Conservation (phyloP, 2,797 vertebrate species). For the Otolemur crassicaudatus region DNA sequence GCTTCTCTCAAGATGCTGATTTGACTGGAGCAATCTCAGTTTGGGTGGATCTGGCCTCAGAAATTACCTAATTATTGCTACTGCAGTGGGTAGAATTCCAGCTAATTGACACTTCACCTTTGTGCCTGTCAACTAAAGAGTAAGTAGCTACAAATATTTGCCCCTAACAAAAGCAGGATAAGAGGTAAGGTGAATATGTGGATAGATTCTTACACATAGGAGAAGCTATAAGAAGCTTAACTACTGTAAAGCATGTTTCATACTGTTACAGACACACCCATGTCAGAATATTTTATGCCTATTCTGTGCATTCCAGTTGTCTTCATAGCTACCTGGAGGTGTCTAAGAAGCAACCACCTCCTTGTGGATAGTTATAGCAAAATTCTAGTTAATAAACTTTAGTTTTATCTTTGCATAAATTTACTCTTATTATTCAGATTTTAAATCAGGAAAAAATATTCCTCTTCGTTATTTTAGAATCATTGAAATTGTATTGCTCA, state of each 20-base stretch:
- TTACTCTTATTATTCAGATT: background rate
- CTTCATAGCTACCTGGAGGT: background rate
- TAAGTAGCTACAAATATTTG: background rate
- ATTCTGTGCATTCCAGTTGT: background rate
- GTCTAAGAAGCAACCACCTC: background rate
- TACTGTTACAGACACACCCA: background rate
- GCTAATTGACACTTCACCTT: background rate
- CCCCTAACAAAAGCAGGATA: background rate
- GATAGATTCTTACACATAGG: background rate
- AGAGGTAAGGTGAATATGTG: background rate
- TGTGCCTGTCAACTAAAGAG: background rate
- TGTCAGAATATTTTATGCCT: background rate
- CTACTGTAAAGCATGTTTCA: background rate
- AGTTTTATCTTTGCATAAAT: background rate
- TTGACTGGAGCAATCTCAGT: background rate
- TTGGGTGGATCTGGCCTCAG: background rate
- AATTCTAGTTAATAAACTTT: background rate
- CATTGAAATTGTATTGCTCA: background rate
- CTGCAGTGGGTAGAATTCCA: conserved; percentile 4
- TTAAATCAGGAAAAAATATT: background rate
- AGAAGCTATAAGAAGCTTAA: background rate
- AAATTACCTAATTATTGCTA: conserved; percentile 41
- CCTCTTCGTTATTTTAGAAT: background rate
- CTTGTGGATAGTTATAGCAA: background rate
- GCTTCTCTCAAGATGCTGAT: conserved; percentile 10